Percentiles rank a stretch among this genome's conserved stretches.
Conservation (phyloP, 35 echinoderm and acorn worm species). For the Acanthaster planci region DNA sequence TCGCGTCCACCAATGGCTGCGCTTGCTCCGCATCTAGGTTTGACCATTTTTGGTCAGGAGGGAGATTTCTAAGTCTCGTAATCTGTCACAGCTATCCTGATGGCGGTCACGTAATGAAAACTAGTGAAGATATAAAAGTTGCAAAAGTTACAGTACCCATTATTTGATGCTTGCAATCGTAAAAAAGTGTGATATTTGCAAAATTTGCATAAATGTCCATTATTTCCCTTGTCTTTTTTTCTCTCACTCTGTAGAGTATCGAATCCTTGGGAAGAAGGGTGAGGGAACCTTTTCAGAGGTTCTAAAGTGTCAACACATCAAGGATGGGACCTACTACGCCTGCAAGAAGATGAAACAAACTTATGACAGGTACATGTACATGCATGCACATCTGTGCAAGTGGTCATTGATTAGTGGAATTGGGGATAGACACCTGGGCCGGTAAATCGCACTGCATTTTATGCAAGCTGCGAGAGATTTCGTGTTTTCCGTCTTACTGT, state of each 20-base stretch:
- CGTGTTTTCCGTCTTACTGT: too few relatives aligned
- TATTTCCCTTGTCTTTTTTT: conserved; percentile 37
- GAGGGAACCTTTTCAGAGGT: conserved; percentile 99
- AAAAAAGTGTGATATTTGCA: neutral
- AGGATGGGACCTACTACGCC: conserved; percentile 90
- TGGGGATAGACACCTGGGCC: too few relatives aligned
- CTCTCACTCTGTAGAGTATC: conserved; percentile 71
- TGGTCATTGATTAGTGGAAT: too few relatives aligned
- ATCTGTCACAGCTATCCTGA: too few relatives aligned
- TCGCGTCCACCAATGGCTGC: too few relatives aligned
- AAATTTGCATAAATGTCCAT: neutral
- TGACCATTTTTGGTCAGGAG: too few relatives aligned
- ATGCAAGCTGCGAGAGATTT: too few relatives aligned
- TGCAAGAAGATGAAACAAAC: conserved; percentile 99
- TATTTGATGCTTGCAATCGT: neutral
- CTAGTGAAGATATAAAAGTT: neutral
- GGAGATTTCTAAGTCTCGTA: too few relatives aligned
- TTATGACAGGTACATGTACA: conserved; percentile 72
- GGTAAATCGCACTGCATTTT: too few relatives aligned
- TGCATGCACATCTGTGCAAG: too few relatives aligned
- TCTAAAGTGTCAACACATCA: conserved; percentile 92
- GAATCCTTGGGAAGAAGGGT: conserved; percentile 94
- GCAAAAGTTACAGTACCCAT: neutral
- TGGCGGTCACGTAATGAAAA: neutral
- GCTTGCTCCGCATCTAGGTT: too few relatives aligned